Percentiles rank a stretch among this genome's conserved stretches.
These are phyloP conservation scores for Leuctra nigra DNA, from an alignment of 2,888 invertebrate species.

Conservation along the genomic window DNA sequence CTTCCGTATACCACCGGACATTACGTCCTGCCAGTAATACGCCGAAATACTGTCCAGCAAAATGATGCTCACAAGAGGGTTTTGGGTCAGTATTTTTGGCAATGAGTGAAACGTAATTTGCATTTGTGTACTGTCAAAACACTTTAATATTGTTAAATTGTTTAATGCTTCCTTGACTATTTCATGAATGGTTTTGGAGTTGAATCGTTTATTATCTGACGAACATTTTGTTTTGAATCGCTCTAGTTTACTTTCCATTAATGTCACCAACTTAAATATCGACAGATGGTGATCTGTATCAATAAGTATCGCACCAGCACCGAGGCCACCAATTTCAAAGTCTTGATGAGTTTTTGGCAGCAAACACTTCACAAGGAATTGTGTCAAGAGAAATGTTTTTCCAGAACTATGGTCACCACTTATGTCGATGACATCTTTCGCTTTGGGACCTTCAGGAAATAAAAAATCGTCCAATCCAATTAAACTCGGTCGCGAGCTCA, in stretches of 20 bases:
- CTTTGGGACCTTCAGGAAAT: conserved; percentile 41
- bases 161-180: conserved; percentile 36
- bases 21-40: conserved; percentile 47
- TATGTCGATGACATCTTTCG: conserved; percentile 45
- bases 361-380: conserved; percentile 44
- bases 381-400: conserved; percentile 43
- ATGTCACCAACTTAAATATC: conserved; percentile 37
- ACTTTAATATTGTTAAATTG: conserved; percentile 39
- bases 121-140: conserved; percentile 40
- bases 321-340: conserved; percentile 40
- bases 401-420: conserved; percentile 42
- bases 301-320: conserved; percentile 42
- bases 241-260: conserved; percentile 35
- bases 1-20: conserved; percentile 37
- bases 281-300: conserved; percentile 47
- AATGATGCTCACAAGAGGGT: conserved; percentile 41
- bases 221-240: neutral
- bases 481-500: conserved; percentile 43
- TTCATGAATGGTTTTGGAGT: conserved; percentile 28
- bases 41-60: conserved; percentile 46
- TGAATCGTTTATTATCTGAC: neutral
- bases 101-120: conserved; percentile 37
- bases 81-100: conserved; percentile 39
- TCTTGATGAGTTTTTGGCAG: conserved; percentile 37
- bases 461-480: conserved; percentile 44